phyloP scores from a whole-genome alignment of 1,140 invertebrate species.

The Stegodyphus dumicola region DNA sequence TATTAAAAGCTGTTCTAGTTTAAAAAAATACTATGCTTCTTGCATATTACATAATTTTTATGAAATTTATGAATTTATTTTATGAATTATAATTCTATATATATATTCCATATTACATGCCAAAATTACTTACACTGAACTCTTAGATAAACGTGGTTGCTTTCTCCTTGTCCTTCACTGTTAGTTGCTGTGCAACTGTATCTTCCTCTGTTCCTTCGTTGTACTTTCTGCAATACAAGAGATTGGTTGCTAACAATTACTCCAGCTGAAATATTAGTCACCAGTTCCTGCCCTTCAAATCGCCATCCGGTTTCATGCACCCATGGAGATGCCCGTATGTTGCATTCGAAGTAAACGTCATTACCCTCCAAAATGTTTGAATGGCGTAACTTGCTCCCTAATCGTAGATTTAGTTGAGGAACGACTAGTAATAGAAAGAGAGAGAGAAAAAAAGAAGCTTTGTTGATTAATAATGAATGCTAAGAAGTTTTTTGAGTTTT shows the following conservation, averaged over 20 bases:
- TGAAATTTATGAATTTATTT: too few relatives aligned
- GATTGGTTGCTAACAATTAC: slow-evolving; percentile 87
- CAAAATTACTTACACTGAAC: slow-evolving; percentile 75
- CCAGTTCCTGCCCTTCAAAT: slow-evolving; percentile 79
- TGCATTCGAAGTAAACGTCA: slow-evolving; percentile 91
- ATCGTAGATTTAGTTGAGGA: slow-evolving; percentile 63
- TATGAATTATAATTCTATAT: too few relatives aligned
- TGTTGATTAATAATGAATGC: too few relatives aligned
- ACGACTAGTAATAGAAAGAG: not conserved
- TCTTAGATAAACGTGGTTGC: slow-evolving; percentile 83
- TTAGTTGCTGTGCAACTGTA: slow-evolving; percentile 91
- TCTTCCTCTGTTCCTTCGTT: slow-evolving; percentile 65
- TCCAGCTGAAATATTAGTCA: slow-evolving; percentile 79
- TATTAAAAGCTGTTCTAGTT: too few relatives aligned
- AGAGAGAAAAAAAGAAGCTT: too few relatives aligned
- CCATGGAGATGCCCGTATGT: slow-evolving; percentile 86
- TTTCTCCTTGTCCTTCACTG: slow-evolving; percentile 88
- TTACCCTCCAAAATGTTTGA: slow-evolving; percentile 74
- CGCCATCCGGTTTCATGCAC: slow-evolving; percentile 84
- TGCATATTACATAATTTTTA: too few relatives aligned
- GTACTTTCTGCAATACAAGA: slow-evolving; percentile 67
- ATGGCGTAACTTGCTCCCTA: slow-evolving; percentile 65
- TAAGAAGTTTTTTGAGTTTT: too few relatives aligned
- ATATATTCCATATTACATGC: too few relatives aligned
- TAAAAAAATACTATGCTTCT: too few relatives aligned